Conservation (phyloP, 2,888 invertebrate genomes). For the Brachycybe producta region DNA sequence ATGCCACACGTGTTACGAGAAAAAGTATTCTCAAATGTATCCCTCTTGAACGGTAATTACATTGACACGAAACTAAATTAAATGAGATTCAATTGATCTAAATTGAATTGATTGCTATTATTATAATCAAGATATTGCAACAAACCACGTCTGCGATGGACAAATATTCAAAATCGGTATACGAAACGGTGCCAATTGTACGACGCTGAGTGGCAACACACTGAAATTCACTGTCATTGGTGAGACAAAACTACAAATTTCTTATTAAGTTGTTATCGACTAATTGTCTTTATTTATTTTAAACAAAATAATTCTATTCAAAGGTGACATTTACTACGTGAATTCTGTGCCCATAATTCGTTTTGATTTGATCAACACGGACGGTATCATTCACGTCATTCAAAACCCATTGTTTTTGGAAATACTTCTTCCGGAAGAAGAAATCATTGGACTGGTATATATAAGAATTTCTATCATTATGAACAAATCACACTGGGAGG, state of each 20-base stretch:
- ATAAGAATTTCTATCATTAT: neutral
- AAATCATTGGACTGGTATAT: conserved; percentile 6
- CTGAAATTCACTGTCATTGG: conserved; percentile 6
- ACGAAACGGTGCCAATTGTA: conserved; percentile 6
- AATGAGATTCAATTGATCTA: neutral
- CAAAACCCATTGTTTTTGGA: neutral
- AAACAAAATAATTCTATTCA: neutral
- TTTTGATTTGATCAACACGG: conserved; percentile 6
- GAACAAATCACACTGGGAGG: neutral
- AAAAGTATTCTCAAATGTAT: neutral
- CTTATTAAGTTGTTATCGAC: neutral
- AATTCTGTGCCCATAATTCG: conserved; percentile 1
- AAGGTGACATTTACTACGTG: conserved; percentile 2
- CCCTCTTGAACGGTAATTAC: conserved; percentile 6
- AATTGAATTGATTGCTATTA: neutral
- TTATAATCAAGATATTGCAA: conserved; percentile 1
- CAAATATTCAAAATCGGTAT: conserved; percentile 8
- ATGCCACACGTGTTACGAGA: neutral
- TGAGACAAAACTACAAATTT: neutral
- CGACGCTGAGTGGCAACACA: conserved; percentile 7
- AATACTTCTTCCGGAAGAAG: neutral
- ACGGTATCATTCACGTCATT: conserved; percentile 12
- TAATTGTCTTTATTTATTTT: neutral
- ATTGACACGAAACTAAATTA: too few species aligned
- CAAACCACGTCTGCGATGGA: conserved; percentile 4